Evolutionary conservation across 2,888 invertebrate species (phyloP).

Genomic region (Neoascia interrupta): DNA sequence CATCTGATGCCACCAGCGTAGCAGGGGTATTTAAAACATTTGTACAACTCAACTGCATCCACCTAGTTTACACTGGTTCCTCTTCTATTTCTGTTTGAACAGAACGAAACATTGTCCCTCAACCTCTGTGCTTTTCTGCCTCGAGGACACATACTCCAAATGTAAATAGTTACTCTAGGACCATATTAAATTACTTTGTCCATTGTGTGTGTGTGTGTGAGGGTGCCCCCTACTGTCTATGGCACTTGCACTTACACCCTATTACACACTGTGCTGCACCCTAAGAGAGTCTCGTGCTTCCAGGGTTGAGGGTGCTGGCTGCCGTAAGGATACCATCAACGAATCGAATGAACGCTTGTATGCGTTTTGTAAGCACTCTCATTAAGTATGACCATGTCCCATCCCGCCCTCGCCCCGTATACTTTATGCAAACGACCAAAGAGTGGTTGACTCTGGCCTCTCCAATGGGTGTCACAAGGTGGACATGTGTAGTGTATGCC

Average conservation of each 20-base stretch:
- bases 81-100: constrained; percentile 34
- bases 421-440: constrained; percentile 10
- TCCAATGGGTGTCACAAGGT: constrained; percentile 54
- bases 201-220: neutral
- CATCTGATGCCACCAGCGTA: constrained; percentile 38
- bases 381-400: constrained; percentile 51
- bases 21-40: constrained; percentile 58
- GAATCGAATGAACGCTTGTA: constrained; percentile 24
- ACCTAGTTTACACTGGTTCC: constrained; percentile 19
- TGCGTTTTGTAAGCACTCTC: constrained; percentile 63
- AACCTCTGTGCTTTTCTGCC: constrained; percentile 18
- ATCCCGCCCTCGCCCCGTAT: neutral
- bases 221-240: neutral
- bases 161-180: constrained; percentile 64
- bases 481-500: constrained; percentile 22
- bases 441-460: constrained; percentile 6
- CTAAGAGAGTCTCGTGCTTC: no score
- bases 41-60: constrained; percentile 56
- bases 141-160: constrained; percentile 33
- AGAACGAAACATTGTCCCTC: neutral
- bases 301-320: constrained; percentile 12
- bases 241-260: constrained; percentile 39
- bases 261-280: constrained; percentile 28
- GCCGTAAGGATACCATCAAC: constrained; percentile 2
- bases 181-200: constrained; percentile 68